These are phyloP conservation scores for Cremastinae sp. DNA, from an alignment of 2,888 invertebrate genomes.

Conservation along the genomic window DNA sequence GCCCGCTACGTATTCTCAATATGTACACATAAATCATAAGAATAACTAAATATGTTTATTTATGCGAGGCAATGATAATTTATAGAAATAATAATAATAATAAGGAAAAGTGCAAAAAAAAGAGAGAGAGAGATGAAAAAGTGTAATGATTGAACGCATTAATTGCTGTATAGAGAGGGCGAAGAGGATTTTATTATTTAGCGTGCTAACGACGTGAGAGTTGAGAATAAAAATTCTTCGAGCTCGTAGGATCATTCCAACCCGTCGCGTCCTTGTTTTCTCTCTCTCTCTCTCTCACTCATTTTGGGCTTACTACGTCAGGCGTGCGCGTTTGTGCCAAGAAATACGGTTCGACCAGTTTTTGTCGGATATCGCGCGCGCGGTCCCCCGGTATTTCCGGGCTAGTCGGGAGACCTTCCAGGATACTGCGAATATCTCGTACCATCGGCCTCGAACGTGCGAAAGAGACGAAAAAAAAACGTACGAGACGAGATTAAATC, in stretches of 20 bases:
- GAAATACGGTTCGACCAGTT: conserved; percentile 54
- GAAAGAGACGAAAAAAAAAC: conserved; percentile 9
- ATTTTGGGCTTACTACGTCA: conserved; percentile 26
- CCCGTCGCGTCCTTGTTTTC: no score
- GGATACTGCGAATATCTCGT: conserved; percentile 26
- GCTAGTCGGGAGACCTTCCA: conserved; percentile 39
- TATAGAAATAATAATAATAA: no score
- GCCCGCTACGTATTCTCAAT: no score
- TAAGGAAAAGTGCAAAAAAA: no score
- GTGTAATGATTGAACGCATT: no score
- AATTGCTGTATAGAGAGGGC: no score
- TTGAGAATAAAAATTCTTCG: neutral
- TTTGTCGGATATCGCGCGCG: conserved; percentile 51
- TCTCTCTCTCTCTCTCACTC: conserved; percentile 16
- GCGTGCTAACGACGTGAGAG: no score
- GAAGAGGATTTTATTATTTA: no score
- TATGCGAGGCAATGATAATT: no score
- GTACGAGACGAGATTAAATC: conserved; percentile 37
- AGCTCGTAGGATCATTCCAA: neutral
- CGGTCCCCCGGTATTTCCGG: conserved; percentile 56
- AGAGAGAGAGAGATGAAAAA: no score
- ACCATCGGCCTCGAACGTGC: neutral
- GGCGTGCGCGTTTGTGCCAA: conserved; percentile 4
- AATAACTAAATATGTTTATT: no score
- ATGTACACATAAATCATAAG: no score